Evolutionary conservation across 2,113 vertebrate species (phyloP).

Genomic region (Neodon shergylaensis): DNA sequence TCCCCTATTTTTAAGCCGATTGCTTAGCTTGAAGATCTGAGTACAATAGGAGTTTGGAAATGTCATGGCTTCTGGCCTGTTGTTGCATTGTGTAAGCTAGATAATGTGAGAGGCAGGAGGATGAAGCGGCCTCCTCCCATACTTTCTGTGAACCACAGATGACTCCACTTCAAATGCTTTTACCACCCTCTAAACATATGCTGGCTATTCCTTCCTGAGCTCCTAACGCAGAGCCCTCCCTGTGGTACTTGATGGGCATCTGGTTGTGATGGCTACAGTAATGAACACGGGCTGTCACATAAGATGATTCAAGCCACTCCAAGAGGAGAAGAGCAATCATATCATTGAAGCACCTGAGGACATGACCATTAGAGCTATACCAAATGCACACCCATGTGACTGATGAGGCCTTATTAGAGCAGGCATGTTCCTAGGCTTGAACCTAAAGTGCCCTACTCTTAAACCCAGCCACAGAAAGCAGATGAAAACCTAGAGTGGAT

Average conservation of each 20-base stretch:
- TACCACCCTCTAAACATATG: not conserved
- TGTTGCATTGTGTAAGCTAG: not conserved
- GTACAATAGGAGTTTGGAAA: not conserved
- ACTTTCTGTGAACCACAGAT: not conserved
- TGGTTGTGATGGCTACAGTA: constrained; percentile 65
- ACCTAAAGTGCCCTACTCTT: constrained; percentile 38
- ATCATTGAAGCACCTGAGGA: constrained; percentile 67
- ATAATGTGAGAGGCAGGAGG: not conserved
- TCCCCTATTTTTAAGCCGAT: not conserved
- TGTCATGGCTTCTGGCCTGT: not conserved
- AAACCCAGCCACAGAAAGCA: constrained; percentile 22
- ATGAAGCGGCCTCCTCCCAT: not conserved
- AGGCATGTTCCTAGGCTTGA: constrained; percentile 1
- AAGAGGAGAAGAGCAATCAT: constrained; percentile 44
- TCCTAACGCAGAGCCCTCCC: constrained; percentile 7
- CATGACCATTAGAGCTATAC: constrained; percentile 62
- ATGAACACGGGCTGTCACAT: constrained; percentile 55
- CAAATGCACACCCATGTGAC: constrained; percentile 59
- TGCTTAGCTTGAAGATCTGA: not conserved
- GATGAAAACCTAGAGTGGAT: constrained; percentile 15
- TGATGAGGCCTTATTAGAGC: constrained; percentile 71
- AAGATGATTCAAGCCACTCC: constrained; percentile 74
- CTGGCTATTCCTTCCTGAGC: not conserved
- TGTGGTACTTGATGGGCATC: not conserved
- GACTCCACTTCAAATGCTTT: constrained; percentile 1